A percentile compares a stretch with the other conserved stretches of the same genome.
Evolutionary conservation across 2,797 vertebrate genomes (phyloP).

Genomic region (Myotis daubentonii): DNA sequence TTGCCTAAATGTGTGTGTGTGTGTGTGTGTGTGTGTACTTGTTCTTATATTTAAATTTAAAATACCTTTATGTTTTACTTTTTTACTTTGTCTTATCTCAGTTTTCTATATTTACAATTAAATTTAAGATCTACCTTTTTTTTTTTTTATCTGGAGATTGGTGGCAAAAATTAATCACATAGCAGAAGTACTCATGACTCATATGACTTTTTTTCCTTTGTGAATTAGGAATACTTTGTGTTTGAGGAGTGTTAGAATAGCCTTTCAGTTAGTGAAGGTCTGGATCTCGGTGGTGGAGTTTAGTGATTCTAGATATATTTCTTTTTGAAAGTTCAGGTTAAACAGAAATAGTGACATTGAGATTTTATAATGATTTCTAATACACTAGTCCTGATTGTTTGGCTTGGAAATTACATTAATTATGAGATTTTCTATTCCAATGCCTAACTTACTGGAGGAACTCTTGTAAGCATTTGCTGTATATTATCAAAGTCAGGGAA

Average conservation of each 20-base stretch:
- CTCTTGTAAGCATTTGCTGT: neutral
- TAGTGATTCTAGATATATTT: neutral
- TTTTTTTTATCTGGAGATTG: slow-evolving; percentile 26
- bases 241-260: slow-evolving; percentile 7
- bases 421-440: neutral
- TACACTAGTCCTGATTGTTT: neutral
- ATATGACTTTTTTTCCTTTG: neutral
- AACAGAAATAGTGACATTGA: slow-evolving; percentile 21
- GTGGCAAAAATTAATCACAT: neutral
- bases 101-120: slow-evolving; percentile 17
- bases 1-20: neutral
- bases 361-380: slow-evolving; percentile 26
- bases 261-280: neutral
- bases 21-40: neutral
- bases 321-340: slow-evolving; percentile 12
- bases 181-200: neutral
- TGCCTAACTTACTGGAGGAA: neutral
- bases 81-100: neutral
- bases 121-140: neutral
- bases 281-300: slow-evolving; percentile 3
- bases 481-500: neutral
- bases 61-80: neutral
- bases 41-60: slow-evolving; percentile 6
- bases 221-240: neutral
- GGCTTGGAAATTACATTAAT: neutral